Evolutionary conservation across 2,888 invertebrate genomes (phyloP).

Genomic region (Dasypogon diadema): DNA sequence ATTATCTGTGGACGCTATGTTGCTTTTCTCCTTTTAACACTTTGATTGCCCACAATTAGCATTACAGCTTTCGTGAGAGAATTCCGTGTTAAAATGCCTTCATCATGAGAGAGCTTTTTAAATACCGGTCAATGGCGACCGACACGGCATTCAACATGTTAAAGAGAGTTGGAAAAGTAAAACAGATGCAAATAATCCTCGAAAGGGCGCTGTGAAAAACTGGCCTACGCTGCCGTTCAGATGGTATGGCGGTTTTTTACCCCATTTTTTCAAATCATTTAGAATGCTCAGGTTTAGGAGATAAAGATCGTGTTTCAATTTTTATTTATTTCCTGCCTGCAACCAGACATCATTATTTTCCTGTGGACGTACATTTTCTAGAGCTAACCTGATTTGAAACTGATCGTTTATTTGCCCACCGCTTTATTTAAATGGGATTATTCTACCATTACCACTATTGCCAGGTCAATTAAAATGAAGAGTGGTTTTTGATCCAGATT

Average conservation of each 20-base stretch:
- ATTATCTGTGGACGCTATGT: no score
- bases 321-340: conserved; percentile 8
- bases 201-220: neutral
- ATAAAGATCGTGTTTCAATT: neutral
- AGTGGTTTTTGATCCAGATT: neutral
- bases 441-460: neutral
- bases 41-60: no score
- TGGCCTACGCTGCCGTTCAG: neutral
- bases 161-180: no score
- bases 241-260: neutral
- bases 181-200: conserved; percentile 30
- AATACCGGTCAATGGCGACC: no score
- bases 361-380: neutral
- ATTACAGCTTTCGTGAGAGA: no score
- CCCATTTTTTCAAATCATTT: no score
- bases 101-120: no score
- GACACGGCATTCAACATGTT: no score
- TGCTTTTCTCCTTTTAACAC: no score
- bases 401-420: conserved; percentile 12
- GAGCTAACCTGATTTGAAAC: neutral
- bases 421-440: conserved; percentile 17
- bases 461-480: conserved; percentile 17
- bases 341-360: neutral
- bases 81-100: no score
- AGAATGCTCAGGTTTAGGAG: neutral